Evolutionary conservation across 1,140 invertebrate species (phyloP), one percentile per base, ranked within the genome.

Genomic region (Hylyphantes graminicola): DNA sequence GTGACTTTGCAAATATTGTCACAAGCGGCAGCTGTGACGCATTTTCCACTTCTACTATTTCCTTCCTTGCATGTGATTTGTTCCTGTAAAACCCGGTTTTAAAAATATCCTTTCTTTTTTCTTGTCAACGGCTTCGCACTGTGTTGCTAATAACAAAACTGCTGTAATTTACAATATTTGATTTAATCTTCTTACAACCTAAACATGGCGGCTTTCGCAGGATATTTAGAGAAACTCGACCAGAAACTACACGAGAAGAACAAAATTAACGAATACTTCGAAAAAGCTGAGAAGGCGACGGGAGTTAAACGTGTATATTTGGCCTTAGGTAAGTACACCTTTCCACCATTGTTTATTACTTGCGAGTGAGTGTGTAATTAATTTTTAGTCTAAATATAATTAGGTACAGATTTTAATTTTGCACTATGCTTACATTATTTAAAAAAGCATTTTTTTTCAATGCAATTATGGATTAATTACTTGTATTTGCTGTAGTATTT

Each of bases 291-390:
- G 90, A 87, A 92, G 65, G 95, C 95, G 89, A 95, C 95, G 83
- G 95, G 95, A 86, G 91, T 98, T 19, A 93, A 95, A 88, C 92
- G 96, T 85, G 89, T 96, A 11, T 96, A 97, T 88, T 87, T 98
- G 73, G 96, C 95, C 88, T 88, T 94, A 85, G 96, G 96, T 97
- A 92, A 93, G 92, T 85, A 21, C 6, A n/a, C 9, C 65, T 61
- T 17, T 70, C 50, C 67, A 17, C 9, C 9, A 19, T 68, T 0
- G 5, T 35, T 9, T 59, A 59, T 13, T 59, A 19, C 19, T 35
- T 35, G 35, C 35, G 5, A 35, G 35, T 35, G 35, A 35, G 1
- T 35, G 35, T 35, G 35, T 35, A 35, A 35, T 35, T 35, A 35
- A 2, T 35, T 35, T 35, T 35, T n/a, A n/a, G n/a, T 35, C 35